Evolutionary conservation across 2,113 vertebrate genomes (phyloP), one percentile per base, ranked within the genome.

Genomic region (Elanoides forficatus): DNA sequence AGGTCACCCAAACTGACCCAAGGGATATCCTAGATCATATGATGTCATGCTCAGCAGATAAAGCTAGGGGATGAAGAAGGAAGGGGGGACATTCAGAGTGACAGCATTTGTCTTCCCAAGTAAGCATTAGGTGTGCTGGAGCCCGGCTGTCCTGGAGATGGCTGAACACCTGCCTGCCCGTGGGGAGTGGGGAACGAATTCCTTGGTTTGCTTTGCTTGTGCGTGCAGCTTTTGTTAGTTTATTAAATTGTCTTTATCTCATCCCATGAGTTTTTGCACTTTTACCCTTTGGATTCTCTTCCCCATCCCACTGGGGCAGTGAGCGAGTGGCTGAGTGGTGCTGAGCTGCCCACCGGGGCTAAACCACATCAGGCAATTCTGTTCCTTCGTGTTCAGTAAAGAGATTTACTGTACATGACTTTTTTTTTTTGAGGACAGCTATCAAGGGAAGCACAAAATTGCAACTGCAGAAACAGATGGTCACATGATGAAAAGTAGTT

Each of bases 51-150:
- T 38, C 10, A 59, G 30, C 15, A 25, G 17, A 4, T 42, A 62
- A 40, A 71, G 2, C 13, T 58, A 22, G 14, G 6, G 4, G 3
- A 56, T 52, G 21, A 20, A 80, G 17, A 8, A 83, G 6, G 6
- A 62, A 65, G 1, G 14, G 26, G 13, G 4, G 1, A 32, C 9
- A 0, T 52, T 62, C 1, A 1, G 5, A 8, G 15, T 22, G 42
- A 19, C 15, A 7, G 1, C 0, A 0, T 17, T 60, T 74, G 13
- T 55, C 27, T 76, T 82, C 45, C 32, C 19, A 79, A 50, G 13
- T 58, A 38, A 22, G 4, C 0, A 0, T 36, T 17, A 13, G 0
- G 0, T 0, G 0, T 43, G 22, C 58, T 13, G 16, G 14, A 84
- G 5, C 10, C 18, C 10, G 4, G 14, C 3, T 85, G 56, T 85